These are phyloP conservation scores for Tanytarsus gracilentus DNA, from an alignment of 2,888 invertebrate genomes.

Conservation along the genomic window DNA sequence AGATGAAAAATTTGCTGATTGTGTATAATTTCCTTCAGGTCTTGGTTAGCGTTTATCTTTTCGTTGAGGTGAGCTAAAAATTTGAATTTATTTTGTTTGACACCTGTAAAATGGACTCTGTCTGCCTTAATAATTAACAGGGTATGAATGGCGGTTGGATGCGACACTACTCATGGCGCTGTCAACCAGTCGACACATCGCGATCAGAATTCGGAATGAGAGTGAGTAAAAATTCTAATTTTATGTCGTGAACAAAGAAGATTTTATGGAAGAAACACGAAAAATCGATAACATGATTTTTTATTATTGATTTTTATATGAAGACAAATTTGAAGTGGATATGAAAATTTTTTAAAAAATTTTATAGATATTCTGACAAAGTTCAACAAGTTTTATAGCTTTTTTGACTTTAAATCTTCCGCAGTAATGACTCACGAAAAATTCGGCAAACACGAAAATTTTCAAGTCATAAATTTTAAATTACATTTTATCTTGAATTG, in stretches of 20 bases:
- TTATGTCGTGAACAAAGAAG: background rate
- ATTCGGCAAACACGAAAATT: too few relatives aligned
- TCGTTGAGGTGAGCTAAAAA: constrained; percentile 37
- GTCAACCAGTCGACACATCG: constrained; percentile 85
- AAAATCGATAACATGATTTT: background rate
- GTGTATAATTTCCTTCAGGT: constrained; percentile 87
- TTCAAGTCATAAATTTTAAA: too few relatives aligned
- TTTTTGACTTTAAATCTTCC: too few relatives aligned
- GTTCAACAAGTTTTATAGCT: too few relatives aligned
- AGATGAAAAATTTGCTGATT: constrained; percentile 67
- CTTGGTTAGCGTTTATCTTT: constrained; percentile 68
- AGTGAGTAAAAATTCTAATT: constrained; percentile 47
- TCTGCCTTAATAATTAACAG: constrained; percentile 44
- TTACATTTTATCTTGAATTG: too few relatives aligned
- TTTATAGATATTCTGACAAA: too few relatives aligned
- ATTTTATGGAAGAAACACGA: background rate
- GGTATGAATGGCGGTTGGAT: constrained; percentile 71
- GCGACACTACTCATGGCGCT: constrained; percentile 75
- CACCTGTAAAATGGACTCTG: too few relatives aligned
- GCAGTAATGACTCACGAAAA: too few relatives aligned
- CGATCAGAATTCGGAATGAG: constrained; percentile 63
- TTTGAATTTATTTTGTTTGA: background rate
- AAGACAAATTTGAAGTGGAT: too few relatives aligned
- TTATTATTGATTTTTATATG: background rate
- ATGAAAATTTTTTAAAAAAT: too few relatives aligned